Evolutionary conservation across 1,140 invertebrate genomes (phyloP).

Genomic region (Pogonomyrmex barbatus): DNA sequence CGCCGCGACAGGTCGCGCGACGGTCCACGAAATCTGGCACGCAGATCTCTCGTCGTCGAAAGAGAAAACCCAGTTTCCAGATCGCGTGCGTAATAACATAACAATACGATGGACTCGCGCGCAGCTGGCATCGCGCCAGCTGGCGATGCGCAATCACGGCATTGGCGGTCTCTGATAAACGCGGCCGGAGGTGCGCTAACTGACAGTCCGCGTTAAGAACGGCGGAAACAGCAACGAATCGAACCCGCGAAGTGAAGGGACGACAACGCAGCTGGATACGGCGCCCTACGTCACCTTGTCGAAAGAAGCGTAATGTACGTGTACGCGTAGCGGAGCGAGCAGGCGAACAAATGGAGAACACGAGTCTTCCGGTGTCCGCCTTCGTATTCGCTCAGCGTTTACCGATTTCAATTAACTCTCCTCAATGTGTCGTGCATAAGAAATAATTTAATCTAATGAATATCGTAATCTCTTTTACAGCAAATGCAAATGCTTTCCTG

Average conservation of each 20-base stretch:
- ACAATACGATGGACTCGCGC: constrained; percentile 17
- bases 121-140: constrained; percentile 69
- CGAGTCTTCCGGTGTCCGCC: constrained; percentile 6
- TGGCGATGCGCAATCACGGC: constrained; percentile 63
- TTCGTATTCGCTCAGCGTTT: background rate
- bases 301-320: background rate
- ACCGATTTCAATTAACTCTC: constrained; percentile 32
- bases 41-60: constrained; percentile 65
- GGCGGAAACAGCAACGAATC: constrained; percentile 71
- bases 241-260: constrained; percentile 46
- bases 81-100: constrained; percentile 67
- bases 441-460: background rate
- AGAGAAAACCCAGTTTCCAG: constrained; percentile 67
- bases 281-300: constrained; percentile 50
- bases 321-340: background rate
- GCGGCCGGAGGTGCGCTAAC: constrained; percentile 62
- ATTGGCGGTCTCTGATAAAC: background rate
- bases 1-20: background rate
- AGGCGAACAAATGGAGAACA: background rate
- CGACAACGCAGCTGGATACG: constrained; percentile 55
- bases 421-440: background rate
- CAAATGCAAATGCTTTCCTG: too few species aligned
- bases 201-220: constrained; percentile 77
- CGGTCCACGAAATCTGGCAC: constrained; percentile 62
- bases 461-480: background rate